Evolutionary conservation across 2,797 vertebrate genomes (phyloP).

Genomic region (Cossypha heuglini): DNA sequence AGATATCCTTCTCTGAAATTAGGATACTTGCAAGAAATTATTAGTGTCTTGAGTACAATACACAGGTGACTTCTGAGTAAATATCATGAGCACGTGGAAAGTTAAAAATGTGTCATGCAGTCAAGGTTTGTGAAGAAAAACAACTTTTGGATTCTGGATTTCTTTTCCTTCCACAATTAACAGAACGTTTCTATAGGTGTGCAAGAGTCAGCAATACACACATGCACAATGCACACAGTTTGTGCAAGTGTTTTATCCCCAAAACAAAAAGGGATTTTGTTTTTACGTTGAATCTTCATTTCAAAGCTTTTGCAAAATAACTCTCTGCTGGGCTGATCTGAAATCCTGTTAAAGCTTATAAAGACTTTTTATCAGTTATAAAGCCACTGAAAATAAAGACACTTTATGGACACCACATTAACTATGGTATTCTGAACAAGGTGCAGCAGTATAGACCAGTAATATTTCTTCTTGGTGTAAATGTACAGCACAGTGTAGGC

Average conservation of each 20-base stretch:
- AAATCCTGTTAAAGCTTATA: neutral
- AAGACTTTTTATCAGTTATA: constrained; percentile 11
- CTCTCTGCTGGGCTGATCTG: neutral
- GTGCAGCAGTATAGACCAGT: neutral
- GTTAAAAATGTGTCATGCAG: neutral
- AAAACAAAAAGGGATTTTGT: neutral
- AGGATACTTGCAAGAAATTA: neutral
- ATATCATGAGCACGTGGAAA: neutral
- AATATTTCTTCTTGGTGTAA: constrained; percentile 50
- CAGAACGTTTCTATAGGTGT: neutral
- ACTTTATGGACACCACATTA: constrained; percentile 32
- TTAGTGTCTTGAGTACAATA: neutral
- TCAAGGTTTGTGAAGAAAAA: neutral
- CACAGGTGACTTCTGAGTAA: neutral
- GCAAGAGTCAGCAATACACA: neutral
- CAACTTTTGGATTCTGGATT: neutral
- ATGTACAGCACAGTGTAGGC: neutral
- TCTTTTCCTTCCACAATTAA: neutral
- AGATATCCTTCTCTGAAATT: neutral
- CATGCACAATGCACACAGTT: neutral
- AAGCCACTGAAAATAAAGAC: constrained; percentile 43
- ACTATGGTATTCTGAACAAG: constrained; percentile 1
- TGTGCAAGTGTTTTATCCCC: neutral
- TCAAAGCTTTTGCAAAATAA: neutral
- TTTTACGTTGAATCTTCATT: neutral